Base-by-base conservation (phyloP, 2,797 vertebrate genomes). In the Trachops cirrhosus region DNA sequence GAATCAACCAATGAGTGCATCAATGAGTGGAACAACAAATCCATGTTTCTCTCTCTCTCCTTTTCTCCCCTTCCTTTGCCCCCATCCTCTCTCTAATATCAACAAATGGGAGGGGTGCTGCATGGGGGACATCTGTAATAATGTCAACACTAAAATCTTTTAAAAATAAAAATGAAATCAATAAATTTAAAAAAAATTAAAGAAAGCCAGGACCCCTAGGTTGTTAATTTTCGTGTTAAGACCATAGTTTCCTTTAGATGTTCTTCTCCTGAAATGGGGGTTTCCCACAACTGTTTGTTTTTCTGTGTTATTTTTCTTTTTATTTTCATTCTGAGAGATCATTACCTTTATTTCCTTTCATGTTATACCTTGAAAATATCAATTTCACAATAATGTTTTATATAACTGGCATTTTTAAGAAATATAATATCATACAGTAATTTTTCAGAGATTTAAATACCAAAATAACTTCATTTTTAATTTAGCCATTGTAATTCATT, bases 211-310 rank as follows among this genome's bases (percentile, higher is more conserved):
- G 75, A 77, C 16, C 10, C 10, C 14, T 26, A 34, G 16, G 15
- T 41, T 88, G 46, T 83, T 96, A 29, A 44, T 82, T 85, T 80
- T 93, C 52, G 77, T 57, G 32, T 50, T 90, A 90, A 59, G 52
- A 74, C 5, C 6, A 52, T 32, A 71, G 9, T n/a, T 62, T 86
- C 64, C 21, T 62, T 54, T 46, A 71, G 57, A 50, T n/a, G 9
- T 15, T 64, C 39, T 96, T 88, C 12, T 57, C 5, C 29, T 50
- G 67, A 75, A 70, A 52, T 44, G 75, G 32, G 10, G 54, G 4
- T 90, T 87, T 96, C 34, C 37, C 32, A 59, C 5, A 78, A 41
- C 3, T 46, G 14, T 73, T 85, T 74, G 86, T 70, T 62, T 79
- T 74, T 26, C 39, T 80, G 37, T 64, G 34, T 46, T 73, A 12